phyloP scores from a whole-genome alignment of 2,113 vertebrate species.

The Zingel zingel region DNA sequence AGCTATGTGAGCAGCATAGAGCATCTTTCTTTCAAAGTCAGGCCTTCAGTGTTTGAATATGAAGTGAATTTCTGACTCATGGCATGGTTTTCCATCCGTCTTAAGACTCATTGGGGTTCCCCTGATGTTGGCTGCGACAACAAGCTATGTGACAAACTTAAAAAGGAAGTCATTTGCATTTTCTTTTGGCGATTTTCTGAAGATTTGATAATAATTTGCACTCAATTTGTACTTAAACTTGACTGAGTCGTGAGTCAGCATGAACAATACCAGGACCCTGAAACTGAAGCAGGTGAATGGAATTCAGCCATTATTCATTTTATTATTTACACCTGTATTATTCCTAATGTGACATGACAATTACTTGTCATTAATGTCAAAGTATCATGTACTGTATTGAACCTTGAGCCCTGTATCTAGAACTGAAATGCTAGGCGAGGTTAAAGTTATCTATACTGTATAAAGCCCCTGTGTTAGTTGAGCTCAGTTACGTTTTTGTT shows the following conservation, averaged over 20 bases:
- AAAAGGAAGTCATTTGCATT: neutral
- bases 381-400: neutral
- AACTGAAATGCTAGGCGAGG: too few species aligned
- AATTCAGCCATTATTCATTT: neutral
- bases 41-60: neutral
- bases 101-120: neutral
- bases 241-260: neutral
- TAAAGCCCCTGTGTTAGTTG: neutral
- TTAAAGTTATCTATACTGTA: neutral
- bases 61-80: neutral
- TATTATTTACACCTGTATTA: neutral
- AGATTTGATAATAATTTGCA: neutral
- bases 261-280: neutral
- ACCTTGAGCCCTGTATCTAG: neutral
- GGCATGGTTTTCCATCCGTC: neutral
- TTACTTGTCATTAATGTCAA: neutral
- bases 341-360: neutral
- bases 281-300: neutral
- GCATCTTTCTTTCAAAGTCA: neutral
- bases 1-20: neutral
- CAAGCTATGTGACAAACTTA: neutral
- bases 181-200: neutral
- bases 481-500: neutral
- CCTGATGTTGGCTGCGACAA: constrained; percentile 3
- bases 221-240: neutral